phyloP scores from a whole-genome alignment of 2,113 vertebrate species.

The Sinocyclocheilus anshuiensis region DNA sequence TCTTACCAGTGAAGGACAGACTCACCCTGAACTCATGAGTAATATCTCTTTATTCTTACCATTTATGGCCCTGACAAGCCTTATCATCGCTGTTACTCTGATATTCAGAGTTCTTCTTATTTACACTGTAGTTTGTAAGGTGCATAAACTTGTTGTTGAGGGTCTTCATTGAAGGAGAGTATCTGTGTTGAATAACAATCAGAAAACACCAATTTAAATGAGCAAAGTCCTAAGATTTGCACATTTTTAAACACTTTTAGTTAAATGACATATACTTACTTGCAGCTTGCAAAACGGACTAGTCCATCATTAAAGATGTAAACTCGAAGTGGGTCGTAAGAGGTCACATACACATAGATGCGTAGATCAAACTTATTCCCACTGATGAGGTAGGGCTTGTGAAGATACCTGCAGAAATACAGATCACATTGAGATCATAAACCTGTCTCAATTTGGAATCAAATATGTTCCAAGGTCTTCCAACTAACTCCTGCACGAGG shows the following conservation, averaged over 20 bases:
- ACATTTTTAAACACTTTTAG: not conserved
- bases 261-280: conserved; percentile 74
- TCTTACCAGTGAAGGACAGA: no score
- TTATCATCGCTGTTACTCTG: conserved; percentile 87
- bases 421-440: not conserved
- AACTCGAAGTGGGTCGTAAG: conserved; percentile 90
- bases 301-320: conserved; percentile 96
- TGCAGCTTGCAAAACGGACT: conserved; percentile 98
- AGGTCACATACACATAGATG: conserved; percentile 95
- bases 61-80: conserved; percentile 97
- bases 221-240: not conserved
- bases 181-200: conserved; percentile 72
- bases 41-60: conserved; percentile 71
- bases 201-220: not conserved
- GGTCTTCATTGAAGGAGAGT: conserved; percentile 94
- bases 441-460: not conserved
- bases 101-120: conserved; percentile 93
- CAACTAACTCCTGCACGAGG: conserved; percentile 90
- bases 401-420: conserved; percentile 82
- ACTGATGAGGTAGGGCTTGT: conserved; percentile 98
- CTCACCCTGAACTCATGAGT: no score
- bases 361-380: conserved; percentile 97
- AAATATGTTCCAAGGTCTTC: not conserved
- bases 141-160: conserved; percentile 97
- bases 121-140: conserved; percentile 98